phyloP scores from a whole-genome alignment of 2,888 invertebrate genomes.

The Ormyrus rosae region DNA sequence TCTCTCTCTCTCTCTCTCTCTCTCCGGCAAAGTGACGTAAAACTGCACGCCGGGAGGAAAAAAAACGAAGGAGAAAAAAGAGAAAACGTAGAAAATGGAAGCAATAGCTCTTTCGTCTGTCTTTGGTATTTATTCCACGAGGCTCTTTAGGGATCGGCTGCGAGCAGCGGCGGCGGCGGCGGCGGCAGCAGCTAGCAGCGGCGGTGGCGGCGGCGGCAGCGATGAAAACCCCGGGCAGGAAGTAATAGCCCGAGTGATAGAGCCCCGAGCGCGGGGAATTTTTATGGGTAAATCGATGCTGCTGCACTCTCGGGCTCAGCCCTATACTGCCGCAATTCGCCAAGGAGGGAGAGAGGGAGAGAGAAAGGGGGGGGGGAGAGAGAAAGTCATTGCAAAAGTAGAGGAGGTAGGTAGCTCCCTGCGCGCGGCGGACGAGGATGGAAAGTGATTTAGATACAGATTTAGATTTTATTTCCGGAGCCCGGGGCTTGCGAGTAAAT shows the following conservation, averaged over 20 bases:
- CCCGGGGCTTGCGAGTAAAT: constrained; percentile 9
- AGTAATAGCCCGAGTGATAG: constrained; percentile 72
- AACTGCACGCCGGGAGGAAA: neutral
- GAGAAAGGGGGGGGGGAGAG: neutral
- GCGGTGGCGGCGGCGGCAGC: neutral
- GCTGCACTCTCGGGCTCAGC: constrained; percentile 53
- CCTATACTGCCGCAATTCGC: neutral
- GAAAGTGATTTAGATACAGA: constrained; percentile 47
- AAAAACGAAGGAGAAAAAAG: neutral
- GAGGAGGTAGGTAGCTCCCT: no score
- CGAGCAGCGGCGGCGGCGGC: constrained; percentile 11
- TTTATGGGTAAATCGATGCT: constrained; percentile 73
- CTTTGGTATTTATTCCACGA: constrained; percentile 44
- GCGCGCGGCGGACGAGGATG: constrained; percentile 2
- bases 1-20: no score
- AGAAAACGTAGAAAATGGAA: constrained; percentile 39
- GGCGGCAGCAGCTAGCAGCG: constrained; percentile 28
- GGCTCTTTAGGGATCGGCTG: constrained; percentile 47
- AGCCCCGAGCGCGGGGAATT: constrained; percentile 70
- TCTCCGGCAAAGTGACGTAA: neutral
- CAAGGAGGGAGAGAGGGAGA: constrained; percentile 22
- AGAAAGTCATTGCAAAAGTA: constrained; percentile 10
- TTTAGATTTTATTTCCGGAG: constrained; percentile 41
- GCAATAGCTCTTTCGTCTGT: constrained; percentile 43
- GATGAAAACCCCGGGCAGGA: constrained; percentile 61